Evolutionary conservation across 2,888 invertebrate genomes (phyloP), one percentile per base, ranked within the genome.

Genomic region (Tetragnatha montana): DNA sequence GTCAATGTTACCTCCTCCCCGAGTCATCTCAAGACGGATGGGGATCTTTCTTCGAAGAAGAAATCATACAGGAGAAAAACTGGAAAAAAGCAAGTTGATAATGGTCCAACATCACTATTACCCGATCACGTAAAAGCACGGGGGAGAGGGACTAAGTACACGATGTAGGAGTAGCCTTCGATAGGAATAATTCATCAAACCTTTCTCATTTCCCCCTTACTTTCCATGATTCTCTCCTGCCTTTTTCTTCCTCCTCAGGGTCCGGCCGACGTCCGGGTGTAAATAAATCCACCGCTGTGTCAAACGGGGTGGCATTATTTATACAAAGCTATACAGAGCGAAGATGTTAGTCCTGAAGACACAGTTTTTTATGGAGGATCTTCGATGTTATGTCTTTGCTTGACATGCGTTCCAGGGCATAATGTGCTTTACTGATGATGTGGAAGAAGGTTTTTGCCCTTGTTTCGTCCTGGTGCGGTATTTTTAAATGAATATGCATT

Each of bases 271-370:
- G 85, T 89, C 84, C 21, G 75, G 75, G 84, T 85, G 89, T 84
- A 89, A 89, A 89, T 89, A 89, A 89, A 89, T 89, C 89, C 89
- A 69, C 69, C 69, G 14, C 76, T 82, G 82, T 81, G 81, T 81
- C 81, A 88, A 88, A 88, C 81, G 87, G 87, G 87, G 87, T 88
- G 87, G 81, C 87, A 88, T 88, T 88, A 88, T 88, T 88, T 88
- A 88, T 88, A 82, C 82, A 88, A 81, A 88, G 81, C 71, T 71
- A 35, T 35, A 71, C 50, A 22, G 78, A 79, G 60, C 73, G 60
- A 74, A 82, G 69, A 84, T 76, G 83, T 84, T 84, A 76, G 80
- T n/a, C n/a, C 74, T 70, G n/a, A 22, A 51, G 80, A 71, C 51
- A 21, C 71, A 86, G 68, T 86, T 80, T 86, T 86, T 22, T 79